Evolutionary conservation across 2,797 vertebrate genomes (phyloP).

Genomic region (Propithecus perrieri): DNA sequence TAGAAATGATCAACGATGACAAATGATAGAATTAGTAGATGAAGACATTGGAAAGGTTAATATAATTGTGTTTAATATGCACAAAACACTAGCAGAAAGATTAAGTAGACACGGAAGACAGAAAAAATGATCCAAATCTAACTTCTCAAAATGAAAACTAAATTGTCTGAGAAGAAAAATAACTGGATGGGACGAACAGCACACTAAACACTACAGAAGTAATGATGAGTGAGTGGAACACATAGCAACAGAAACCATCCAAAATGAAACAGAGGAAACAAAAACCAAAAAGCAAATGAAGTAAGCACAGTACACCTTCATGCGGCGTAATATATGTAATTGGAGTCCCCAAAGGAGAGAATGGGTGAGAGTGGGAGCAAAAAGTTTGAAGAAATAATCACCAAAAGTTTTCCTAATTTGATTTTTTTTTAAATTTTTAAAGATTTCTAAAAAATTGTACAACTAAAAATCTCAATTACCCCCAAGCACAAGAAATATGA

Average conservation of each 20-base stretch:
- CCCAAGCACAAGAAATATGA: neutral
- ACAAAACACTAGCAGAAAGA: neutral
- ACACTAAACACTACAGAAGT: neutral
- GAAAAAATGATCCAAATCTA: neutral
- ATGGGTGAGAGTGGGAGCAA: rapidly evolving
- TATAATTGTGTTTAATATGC: neutral
- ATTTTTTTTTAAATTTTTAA: neutral
- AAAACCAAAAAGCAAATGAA: neutral
- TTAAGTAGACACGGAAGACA: neutral
- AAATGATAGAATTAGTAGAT: neutral
- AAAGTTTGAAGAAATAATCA: neutral
- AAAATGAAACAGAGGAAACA: neutral
- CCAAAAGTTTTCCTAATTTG: neutral
- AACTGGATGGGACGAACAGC: neutral
- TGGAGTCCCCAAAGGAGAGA: neutral
- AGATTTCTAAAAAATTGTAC: neutral
- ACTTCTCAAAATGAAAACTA: neutral
- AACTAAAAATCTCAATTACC: neutral
- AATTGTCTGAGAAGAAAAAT: neutral
- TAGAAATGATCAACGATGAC: neutral
- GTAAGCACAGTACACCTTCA: neutral
- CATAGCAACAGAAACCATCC: neutral
- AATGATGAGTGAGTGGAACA: neutral
- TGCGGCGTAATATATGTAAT: rapidly evolving
- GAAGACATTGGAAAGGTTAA: neutral